Percentiles rank a stretch among this genome's conserved stretches.
phyloP scores from a whole-genome alignment of 2,113 vertebrate species.

The Holacanthus passer region DNA sequence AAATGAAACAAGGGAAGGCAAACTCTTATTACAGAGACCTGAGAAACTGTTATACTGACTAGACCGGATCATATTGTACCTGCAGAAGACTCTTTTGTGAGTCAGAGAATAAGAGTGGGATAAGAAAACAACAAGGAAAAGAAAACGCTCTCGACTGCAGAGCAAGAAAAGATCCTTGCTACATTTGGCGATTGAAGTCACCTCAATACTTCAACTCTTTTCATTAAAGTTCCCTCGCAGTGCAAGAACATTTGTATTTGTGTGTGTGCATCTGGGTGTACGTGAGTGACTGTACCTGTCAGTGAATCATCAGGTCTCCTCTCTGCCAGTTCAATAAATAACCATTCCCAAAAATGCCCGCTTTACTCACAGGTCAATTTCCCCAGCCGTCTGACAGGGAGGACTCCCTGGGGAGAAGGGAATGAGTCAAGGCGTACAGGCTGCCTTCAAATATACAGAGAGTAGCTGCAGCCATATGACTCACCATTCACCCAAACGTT shows the following conservation, averaged over 20 bases:
- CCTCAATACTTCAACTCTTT: slow-evolving; percentile 26
- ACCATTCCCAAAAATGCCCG: slow-evolving; percentile 58
- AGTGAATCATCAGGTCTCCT: slow-evolving; percentile 68
- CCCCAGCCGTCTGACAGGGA: slow-evolving; percentile 69
- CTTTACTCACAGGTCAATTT: slow-evolving; percentile 77
- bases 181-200: slow-evolving; percentile 35
- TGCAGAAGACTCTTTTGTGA: slow-evolving; percentile 37
- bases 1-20: slow-evolving; percentile 28
- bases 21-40: slow-evolving; percentile 23
- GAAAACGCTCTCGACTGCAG: slow-evolving; percentile 19
- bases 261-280: slow-evolving; percentile 27
- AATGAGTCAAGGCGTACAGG: slow-evolving; percentile 68
- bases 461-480: slow-evolving; percentile 39
- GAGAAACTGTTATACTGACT: slow-evolving; percentile 29
- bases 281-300: slow-evolving; percentile 55
- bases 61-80: slow-evolving; percentile 24
- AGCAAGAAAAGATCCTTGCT: slow-evolving; percentile 7
- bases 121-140: slow-evolving; percentile 12
- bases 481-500: slow-evolving; percentile 43
- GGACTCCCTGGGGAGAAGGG: slow-evolving; percentile 68
- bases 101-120: slow-evolving; percentile 27
- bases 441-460: slow-evolving; percentile 62
- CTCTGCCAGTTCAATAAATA: slow-evolving; percentile 74
- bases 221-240: slow-evolving; percentile 26
- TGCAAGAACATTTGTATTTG: slow-evolving; percentile 23